Base-by-base conservation (phyloP, 2,113 vertebrate genomes). In the Burhinus oedicnemus region DNA sequence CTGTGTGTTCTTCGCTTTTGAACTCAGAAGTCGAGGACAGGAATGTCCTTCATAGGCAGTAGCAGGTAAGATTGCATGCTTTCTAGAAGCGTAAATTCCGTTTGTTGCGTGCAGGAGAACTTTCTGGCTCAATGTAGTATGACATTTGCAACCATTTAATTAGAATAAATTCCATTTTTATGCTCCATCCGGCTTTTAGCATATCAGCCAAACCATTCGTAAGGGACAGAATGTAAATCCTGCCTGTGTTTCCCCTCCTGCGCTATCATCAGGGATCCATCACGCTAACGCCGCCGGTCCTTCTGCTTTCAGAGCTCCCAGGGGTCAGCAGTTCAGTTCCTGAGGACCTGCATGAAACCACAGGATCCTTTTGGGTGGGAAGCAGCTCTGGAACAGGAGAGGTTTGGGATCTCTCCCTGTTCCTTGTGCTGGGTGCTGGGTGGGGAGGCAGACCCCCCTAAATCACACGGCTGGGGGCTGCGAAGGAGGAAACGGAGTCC, bases 131-230 rank as follows among this genome's bases (percentile, higher is more conserved):
- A 30, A 86, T 83, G 77, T 21, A 91, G 82, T 42, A 70, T 60
- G 96, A 96, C 94, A 97, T 97, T 97, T 98, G 96, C 86, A 96
- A 97, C 87, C 82, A 57, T 88, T 98, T 95, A 96, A 94, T 94
- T 69, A 51, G 94, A 96, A 96, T 93, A 94, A 92, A 94, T 97
- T 92, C 96, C 87, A 87, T 93, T 95, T 96, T 89, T 70, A 18
- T 85, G 80, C 91, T 96, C 96, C 89, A 70, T 71, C 90, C 85
- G 55, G 92, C 83, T 94, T 96, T 96, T 70, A 93, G 91, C 75
- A 27, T 52, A 60, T 83, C 96, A 95, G 96, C 95, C 97, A 97
- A 97, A 95, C 45, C 79, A 79, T 97, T 94, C 11, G 3, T 82
- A 47, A 79, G 29, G 87, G 96, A 92, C 93, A 92, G 85, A 93